phyloP scores from a whole-genome alignment of 30 jellyfish, hydroid and myxozoan genomes.

The Nemopilema nomurai region DNA sequence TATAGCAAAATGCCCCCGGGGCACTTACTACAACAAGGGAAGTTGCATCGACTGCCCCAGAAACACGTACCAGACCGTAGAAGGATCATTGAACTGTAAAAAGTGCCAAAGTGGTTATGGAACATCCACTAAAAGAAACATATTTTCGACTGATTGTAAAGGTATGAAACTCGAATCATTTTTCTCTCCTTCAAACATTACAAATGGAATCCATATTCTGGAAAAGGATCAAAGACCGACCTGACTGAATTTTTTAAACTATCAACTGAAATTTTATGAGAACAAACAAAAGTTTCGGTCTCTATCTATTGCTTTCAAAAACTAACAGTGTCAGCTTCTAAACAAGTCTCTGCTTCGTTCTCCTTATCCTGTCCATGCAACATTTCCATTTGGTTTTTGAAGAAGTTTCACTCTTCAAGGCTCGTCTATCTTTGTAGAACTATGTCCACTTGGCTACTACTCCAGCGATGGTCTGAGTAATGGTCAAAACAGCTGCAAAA shows the following conservation, averaged over 20 bases:
- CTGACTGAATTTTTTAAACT: too few species aligned
- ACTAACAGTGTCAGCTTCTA: too few species aligned
- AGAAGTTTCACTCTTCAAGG: neutral
- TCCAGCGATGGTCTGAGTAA: slow-evolving; percentile 59
- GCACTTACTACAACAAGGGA: slow-evolving; percentile 60
- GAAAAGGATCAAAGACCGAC: too few species aligned
- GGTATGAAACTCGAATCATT: too few species aligned
- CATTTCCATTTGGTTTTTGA: neutral
- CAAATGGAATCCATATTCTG: too few species aligned
- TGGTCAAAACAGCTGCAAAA: slow-evolving; percentile 39
- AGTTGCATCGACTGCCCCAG: slow-evolving; percentile 68
- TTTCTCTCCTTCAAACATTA: too few species aligned
- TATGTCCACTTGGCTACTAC: slow-evolving; percentile 66
- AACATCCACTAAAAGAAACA: slow-evolving; percentile 35
- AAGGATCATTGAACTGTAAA: slow-evolving; percentile 66
- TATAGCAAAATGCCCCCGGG: slow-evolving; percentile 64
- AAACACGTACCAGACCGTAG: slow-evolving; percentile 49
- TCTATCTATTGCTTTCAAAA: too few species aligned
- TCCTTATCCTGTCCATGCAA: too few species aligned
- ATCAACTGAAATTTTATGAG: too few species aligned
- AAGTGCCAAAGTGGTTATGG: slow-evolving; percentile 68
- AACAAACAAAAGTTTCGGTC: too few species aligned
- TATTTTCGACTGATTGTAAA: slow-evolving; percentile 40
- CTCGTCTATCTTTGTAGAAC: slow-evolving; percentile 32
- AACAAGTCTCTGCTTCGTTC: too few species aligned